A percentile compares a stretch with the other conserved stretches of the same genome.
phyloP scores from a whole-genome alignment of 1,140 invertebrate genomes.

The Spodoptera litura region DNA sequence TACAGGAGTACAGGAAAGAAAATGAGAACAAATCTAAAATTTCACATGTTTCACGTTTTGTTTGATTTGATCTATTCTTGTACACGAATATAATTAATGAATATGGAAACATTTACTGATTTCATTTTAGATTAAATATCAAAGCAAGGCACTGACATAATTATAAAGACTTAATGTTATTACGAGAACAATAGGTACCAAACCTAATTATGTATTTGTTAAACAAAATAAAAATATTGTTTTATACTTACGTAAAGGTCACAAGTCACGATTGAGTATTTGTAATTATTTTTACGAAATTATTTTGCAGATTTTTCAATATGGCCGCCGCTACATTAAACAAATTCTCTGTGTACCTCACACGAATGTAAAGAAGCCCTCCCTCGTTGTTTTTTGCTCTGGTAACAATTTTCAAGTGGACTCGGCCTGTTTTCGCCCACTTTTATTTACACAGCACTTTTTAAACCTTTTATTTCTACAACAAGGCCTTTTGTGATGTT shows the following conservation, averaged over 20 bases:
- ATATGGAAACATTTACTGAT: too few species aligned
- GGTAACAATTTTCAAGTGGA: background rate
- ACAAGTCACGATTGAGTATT: background rate
- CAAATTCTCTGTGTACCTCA: background rate
- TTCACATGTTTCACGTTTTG: too few species aligned
- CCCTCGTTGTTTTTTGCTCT: background rate
- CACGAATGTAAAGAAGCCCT: constrained; percentile 7
- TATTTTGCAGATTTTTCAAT: background rate
- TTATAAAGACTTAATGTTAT: background rate
- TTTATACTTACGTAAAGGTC: background rate
- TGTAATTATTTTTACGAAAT: background rate
- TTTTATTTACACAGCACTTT: constrained; percentile 8
- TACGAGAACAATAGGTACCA: too few species aligned
- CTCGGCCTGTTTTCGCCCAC: background rate
- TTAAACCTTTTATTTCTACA: constrained; percentile 21
- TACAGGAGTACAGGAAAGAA: too few species aligned
- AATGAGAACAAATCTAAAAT: too few species aligned
- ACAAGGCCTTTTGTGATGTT: background rate
- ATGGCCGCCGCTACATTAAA: background rate
- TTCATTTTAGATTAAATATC: constrained; percentile 4
- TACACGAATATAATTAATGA: too few species aligned
- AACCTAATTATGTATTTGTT: background rate
- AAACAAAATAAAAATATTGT: background rate
- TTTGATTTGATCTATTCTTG: too few species aligned
- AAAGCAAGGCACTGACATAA: background rate